Percentiles rank a stretch among this genome's conserved stretches.
Evolutionary conservation across 2,797 vertebrate genomes (phyloP).

Genomic region (Silurus aristotelis): DNA sequence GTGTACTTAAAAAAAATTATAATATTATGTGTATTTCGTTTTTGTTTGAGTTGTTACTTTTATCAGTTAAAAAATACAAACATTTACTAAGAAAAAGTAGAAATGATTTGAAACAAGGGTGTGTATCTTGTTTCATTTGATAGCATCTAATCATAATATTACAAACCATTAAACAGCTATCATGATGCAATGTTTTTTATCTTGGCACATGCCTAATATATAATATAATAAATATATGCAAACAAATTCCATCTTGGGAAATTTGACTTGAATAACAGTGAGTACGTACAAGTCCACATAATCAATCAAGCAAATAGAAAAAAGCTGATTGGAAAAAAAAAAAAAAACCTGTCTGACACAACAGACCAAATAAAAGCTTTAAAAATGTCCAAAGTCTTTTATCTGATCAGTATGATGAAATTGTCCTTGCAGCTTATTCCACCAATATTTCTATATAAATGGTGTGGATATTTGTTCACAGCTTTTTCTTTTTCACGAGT

Average conservation of each 20-base stretch:
- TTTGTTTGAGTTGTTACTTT: background rate
- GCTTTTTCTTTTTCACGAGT: background rate
- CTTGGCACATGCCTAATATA: conserved; percentile 17
- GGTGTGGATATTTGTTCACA: conserved; percentile 59
- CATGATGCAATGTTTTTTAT: background rate
- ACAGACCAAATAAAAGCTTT: background rate
- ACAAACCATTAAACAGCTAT: background rate
- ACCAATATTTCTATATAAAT: conserved; percentile 35
- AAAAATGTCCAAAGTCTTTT: conserved; percentile 34
- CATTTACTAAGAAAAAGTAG: background rate
- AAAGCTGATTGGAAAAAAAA: conserved; percentile 43
- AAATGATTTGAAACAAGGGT: background rate
- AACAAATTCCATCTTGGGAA: conserved; percentile 69
- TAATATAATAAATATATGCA: conserved; percentile 54
- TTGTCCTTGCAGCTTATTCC: conserved; percentile 44
- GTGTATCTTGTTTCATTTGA: background rate
- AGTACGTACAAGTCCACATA: conserved; percentile 65
- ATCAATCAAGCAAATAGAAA: conserved; percentile 46
- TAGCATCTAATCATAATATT: background rate
- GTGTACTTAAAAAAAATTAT: background rate
- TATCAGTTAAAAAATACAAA: conserved; percentile 1
- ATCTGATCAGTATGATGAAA: conserved; percentile 51
- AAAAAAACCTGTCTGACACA: conserved; percentile 46
- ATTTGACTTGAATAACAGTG: conserved; percentile 64
- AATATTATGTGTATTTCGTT: background rate